A percentile compares a stretch with the other conserved stretches of the same genome.
phyloP scores from a whole-genome alignment of 53 echinoderm and acorn worm species.

The Zoroaster sp. region DNA sequence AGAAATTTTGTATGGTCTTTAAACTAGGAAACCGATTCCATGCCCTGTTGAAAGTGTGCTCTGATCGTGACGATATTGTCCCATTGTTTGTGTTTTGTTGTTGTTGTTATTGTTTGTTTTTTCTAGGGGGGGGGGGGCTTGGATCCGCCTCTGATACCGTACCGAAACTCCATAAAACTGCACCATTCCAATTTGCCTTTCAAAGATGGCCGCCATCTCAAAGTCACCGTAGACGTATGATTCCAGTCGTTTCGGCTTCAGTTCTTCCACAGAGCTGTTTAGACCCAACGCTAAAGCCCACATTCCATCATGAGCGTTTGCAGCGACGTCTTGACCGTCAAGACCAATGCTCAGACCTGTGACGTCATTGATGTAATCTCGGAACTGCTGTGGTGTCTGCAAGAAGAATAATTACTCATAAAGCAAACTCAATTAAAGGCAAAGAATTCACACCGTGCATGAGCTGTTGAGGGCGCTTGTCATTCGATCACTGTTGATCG shows the following conservation, averaged over 20 bases:
- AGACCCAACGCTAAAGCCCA: conserved; percentile 62
- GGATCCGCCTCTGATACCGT: too few relatives aligned
- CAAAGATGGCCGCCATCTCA: conserved; percentile 40
- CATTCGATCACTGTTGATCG: too few relatives aligned
- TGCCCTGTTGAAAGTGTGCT: too few relatives aligned
- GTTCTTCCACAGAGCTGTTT: conserved; percentile 39
- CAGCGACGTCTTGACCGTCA: conserved; percentile 59
- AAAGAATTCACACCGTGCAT: too few relatives aligned
- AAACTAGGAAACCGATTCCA: too few relatives aligned
- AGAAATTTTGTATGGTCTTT: too few relatives aligned
- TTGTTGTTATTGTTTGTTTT: too few relatives aligned
- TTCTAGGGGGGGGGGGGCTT: too few relatives aligned
- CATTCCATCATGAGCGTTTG: conserved; percentile 61
- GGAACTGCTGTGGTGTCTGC: conserved; percentile 52
- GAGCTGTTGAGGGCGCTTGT: too few relatives aligned
- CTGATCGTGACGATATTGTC: too few relatives aligned
- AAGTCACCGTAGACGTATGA: conserved; percentile 42
- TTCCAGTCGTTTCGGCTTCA: conserved; percentile 48
- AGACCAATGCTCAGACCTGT: conserved; percentile 40
- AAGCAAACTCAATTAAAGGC: too few relatives aligned
- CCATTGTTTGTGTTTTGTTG: too few relatives aligned
- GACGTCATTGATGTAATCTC: conserved; percentile 7
- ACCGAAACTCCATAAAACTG: conserved; percentile 63
- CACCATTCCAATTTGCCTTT: conserved; percentile 28
- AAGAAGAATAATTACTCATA: background rate